Percentiles rank a stretch among this genome's conserved stretches.
phyloP scores from a whole-genome alignment of 2,797 vertebrate genomes.

The Coreius guichenoti region DNA sequence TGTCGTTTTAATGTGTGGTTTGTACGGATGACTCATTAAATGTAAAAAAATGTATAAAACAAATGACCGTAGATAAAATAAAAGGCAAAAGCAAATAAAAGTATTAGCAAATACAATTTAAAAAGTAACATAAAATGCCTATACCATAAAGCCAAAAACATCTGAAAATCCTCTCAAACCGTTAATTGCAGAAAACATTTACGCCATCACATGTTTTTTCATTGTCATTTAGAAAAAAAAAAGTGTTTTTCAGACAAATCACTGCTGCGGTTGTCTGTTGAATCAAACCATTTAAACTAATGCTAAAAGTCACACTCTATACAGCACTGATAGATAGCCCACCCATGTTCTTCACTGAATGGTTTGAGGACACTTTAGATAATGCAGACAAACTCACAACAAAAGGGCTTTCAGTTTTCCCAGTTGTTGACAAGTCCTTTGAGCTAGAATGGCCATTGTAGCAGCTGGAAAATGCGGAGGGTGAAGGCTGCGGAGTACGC shows the following conservation, averaged over 20 bases:
- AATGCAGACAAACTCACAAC: slow-evolving; percentile 56
- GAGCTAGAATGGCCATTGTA: slow-evolving; percentile 47
- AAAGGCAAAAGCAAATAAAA: background rate
- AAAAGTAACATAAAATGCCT: background rate
- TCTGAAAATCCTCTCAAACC: background rate
- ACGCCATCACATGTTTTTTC: background rate
- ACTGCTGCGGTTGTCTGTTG: slow-evolving; percentile 8
- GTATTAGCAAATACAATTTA: background rate
- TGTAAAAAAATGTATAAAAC: background rate
- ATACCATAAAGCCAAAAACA: background rate
- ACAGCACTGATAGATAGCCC: slow-evolving; percentile 15
- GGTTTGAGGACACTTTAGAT: slow-evolving; percentile 56
- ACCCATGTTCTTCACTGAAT: slow-evolving; percentile 20
- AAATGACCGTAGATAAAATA: background rate
- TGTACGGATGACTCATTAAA: background rate
- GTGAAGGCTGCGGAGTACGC: slow-evolving; percentile 36
- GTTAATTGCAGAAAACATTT: background rate
- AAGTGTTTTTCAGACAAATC: background rate
- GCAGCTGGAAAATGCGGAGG: slow-evolving; percentile 40
- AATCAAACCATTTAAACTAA: slow-evolving; percentile 35
- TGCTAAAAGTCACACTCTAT: slow-evolving; percentile 39
- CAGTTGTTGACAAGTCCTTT: slow-evolving; percentile 59
- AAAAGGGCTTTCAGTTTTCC: slow-evolving; percentile 50
- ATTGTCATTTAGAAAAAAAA: background rate
- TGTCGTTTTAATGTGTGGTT: background rate